Evolutionary conservation across 2,113 vertebrate genomes (phyloP).

Genomic region (Oryzias melastigma): DNA sequence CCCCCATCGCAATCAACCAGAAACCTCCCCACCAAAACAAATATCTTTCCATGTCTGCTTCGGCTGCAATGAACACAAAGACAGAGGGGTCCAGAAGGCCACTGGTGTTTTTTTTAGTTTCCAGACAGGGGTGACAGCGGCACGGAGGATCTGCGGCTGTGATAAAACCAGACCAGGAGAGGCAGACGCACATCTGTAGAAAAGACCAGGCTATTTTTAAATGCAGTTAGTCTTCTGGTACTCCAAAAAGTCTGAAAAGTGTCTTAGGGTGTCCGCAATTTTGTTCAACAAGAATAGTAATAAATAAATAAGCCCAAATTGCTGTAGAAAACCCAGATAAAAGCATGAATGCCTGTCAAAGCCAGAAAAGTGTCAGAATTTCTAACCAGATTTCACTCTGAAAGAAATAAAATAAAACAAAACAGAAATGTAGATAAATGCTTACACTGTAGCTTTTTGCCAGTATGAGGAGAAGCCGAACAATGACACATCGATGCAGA

Average conservation of each 20-base stretch:
- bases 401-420: no score
- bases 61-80: conserved; percentile 6
- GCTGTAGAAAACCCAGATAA: no score
- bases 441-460: no score
- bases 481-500: no score
- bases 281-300: no score
- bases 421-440: no score
- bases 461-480: no score
- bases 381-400: no score
- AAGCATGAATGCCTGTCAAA: no score
- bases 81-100: conserved; percentile 20
- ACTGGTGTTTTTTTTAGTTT: conserved; percentile 15
- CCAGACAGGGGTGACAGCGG: conserved; percentile 16
- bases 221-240: conserved; percentile 23
- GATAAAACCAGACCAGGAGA: conserved; percentile 32
- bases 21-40: conserved; percentile 3
- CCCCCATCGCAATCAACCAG: conserved; percentile 14
- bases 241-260: conserved; percentile 1
- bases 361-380: no score
- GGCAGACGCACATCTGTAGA: conserved; percentile 11
- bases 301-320: no score
- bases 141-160: conserved; percentile 23
- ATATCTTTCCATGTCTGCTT: conserved; percentile 18
- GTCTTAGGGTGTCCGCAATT: neutral
- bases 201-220: conserved; percentile 31